Percentiles rank a stretch among this genome's conserved stretches.
phyloP scores from a whole-genome alignment of 2,113 vertebrate species.

The Osmerus mordax region DNA sequence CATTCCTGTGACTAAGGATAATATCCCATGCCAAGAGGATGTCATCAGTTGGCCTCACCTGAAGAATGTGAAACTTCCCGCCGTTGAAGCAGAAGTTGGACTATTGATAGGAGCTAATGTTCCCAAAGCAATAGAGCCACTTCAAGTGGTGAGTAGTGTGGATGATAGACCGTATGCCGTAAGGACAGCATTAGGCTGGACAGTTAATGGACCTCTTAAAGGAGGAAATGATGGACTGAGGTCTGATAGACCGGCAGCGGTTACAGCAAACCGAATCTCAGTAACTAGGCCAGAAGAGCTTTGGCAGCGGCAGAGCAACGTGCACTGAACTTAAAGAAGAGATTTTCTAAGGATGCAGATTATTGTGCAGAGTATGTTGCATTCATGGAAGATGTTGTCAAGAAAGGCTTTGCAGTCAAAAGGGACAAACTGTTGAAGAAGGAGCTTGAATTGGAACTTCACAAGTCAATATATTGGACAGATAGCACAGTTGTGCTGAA shows the following conservation, averaged over 20 bases:
- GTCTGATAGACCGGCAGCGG: background rate
- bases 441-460: no score
- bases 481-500: no score
- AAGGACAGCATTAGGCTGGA: constrained; percentile 37
- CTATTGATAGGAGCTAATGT: constrained; percentile 27
- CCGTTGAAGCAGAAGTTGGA: constrained; percentile 21
- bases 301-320: constrained; percentile 4
- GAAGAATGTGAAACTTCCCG: constrained; percentile 12
- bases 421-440: no score
- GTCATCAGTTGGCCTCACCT: constrained; percentile 16
- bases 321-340: no score
- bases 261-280: constrained; percentile 26
- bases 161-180: constrained; percentile 30
- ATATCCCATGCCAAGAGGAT: constrained; percentile 16
- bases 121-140: constrained; percentile 22
- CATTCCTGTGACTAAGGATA: constrained; percentile 16
- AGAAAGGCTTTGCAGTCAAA: no score
- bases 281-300: constrained; percentile 30
- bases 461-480: no score
- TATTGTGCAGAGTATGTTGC: no score
- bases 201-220: constrained; percentile 36
- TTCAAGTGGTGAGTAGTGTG: constrained; percentile 19
- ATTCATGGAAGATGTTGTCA: no score
- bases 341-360: no score
- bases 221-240: constrained; percentile 5